These are phyloP conservation scores for Protobothrops flavoviridis DNA, from an alignment of 2,113 vertebrate genomes.

Conservation along the genomic window DNA sequence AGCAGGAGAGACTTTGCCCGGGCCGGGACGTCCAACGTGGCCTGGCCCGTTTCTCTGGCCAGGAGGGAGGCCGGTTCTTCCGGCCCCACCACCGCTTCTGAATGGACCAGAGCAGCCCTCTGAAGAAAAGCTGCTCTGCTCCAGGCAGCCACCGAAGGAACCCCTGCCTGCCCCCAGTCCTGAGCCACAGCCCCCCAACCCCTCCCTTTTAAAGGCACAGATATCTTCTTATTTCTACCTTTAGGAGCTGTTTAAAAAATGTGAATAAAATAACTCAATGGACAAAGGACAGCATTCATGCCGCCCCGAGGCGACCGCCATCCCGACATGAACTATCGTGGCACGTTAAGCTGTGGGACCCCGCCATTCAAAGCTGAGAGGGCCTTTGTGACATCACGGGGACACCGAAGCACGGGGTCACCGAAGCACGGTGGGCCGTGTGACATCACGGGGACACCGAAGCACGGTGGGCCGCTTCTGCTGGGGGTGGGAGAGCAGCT, in stretches of 20 bases:
- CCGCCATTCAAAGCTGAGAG: slow-evolving; percentile 77
- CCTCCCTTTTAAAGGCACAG: slow-evolving; percentile 34
- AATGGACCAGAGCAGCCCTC: slow-evolving; percentile 60
- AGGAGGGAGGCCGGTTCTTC: slow-evolving; percentile 31
- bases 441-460: too few species aligned
- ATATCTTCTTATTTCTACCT: slow-evolving; percentile 77
- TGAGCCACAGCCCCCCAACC: background rate
- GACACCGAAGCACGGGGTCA: slow-evolving; percentile 59
- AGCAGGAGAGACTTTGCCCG: background rate
- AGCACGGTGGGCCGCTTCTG: slow-evolving; percentile 75
- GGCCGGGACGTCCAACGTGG: background rate
- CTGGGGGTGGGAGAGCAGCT: slow-evolving; percentile 73
- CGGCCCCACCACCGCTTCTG: slow-evolving; percentile 61
- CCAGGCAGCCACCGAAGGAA: slow-evolving; percentile 48
- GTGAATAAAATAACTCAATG: slow-evolving; percentile 75
- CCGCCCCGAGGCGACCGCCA: slow-evolving; percentile 64
- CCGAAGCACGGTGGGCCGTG: slow-evolving; percentile 56
- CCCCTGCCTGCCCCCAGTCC: slow-evolving; percentile 13
- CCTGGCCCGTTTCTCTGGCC: background rate
- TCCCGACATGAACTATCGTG: slow-evolving; percentile 72
- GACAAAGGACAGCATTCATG: slow-evolving; percentile 77
- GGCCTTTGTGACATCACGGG: slow-evolving; percentile 65
- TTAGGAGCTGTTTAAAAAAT: slow-evolving; percentile 77
- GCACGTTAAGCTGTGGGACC: slow-evolving; percentile 72
- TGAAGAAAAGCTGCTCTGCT: slow-evolving; percentile 62